These are phyloP conservation scores for Leptarthrus brevirostris DNA, from an alignment of 2,888 invertebrate species.

Conservation along the genomic window DNA sequence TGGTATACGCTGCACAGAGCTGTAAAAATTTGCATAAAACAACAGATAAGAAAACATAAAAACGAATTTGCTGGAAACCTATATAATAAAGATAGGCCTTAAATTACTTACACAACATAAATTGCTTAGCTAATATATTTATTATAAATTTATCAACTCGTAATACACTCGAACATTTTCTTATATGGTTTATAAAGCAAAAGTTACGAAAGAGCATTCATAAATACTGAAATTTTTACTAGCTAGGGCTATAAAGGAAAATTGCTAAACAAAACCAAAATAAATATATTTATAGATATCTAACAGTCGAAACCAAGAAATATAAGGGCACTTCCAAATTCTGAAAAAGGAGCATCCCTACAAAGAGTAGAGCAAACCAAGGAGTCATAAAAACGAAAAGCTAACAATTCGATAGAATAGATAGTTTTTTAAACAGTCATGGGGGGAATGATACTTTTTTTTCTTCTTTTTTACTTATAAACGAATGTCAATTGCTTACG, in stretches of 20 bases:
- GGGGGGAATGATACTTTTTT: too few species aligned
- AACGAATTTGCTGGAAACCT: background rate
- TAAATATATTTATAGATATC: background rate
- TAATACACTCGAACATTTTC: conserved; percentile 15
- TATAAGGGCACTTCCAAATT: conserved; percentile 35
- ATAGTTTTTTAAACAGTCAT: too few species aligned
- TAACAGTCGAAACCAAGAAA: conserved; percentile 20
- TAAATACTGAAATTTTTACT: too few species aligned
- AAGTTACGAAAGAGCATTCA: too few species aligned
- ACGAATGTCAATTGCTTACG: too few species aligned
- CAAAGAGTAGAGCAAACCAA: background rate
- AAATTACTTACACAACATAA: too few species aligned
- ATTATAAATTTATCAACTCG: conserved; percentile 34
- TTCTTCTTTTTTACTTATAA: too few species aligned
- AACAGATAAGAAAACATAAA: background rate
- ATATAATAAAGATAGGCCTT: background rate
- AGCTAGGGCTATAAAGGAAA: background rate
- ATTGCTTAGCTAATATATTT: conserved; percentile 4
- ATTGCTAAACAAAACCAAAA: background rate
- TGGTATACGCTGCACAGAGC: too few species aligned
- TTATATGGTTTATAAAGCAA: background rate
- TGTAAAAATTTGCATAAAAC: too few species aligned
- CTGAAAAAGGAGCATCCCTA: too few species aligned
- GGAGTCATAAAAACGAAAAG: background rate
- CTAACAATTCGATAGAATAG: too few species aligned